Conservation (phyloP, 2,888 invertebrate species). For the Cheilosia vulpina region DNA sequence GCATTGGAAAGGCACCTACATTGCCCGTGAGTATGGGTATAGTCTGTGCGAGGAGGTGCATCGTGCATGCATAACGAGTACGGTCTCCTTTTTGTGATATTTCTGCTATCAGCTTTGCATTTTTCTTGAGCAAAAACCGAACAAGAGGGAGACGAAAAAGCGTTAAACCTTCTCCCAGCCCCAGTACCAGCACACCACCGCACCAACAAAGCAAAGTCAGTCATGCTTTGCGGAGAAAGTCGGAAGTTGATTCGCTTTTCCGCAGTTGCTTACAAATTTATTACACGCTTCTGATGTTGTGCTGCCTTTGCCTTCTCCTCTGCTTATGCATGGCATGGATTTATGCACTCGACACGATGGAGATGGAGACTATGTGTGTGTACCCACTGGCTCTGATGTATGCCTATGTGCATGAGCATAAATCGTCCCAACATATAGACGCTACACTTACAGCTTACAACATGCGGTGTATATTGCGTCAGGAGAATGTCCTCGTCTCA, state of each 20-base stretch:
- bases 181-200: neutral
- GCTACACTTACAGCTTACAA: slow-evolving; percentile 44
- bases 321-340: slow-evolving; percentile 40
- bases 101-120: slow-evolving; percentile 50
- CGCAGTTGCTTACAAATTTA: slow-evolving; percentile 74
- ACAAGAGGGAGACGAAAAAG: neutral
- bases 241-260: slow-evolving; percentile 76
- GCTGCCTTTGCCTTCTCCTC: neutral
- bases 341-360: slow-evolving; percentile 31
- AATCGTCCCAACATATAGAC: slow-evolving; percentile 31
- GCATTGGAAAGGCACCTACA: slow-evolving; percentile 2
- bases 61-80: neutral
- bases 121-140: slow-evolving; percentile 13
- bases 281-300: slow-evolving; percentile 43
- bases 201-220: slow-evolving; percentile 67
- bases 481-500: slow-evolving; percentile 9
- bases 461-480: slow-evolving; percentile 44
- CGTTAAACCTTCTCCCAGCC: neutral
- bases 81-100: slow-evolving; percentile 10
- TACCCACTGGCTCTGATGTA: slow-evolving; percentile 36
- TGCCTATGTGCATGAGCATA: slow-evolving; percentile 56
- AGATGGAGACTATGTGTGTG: slow-evolving; percentile 23
- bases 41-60: neutral
- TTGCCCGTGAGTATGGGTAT: neutral
- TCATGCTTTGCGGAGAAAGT: slow-evolving; percentile 76